Conservation (phyloP, 2,113 vertebrate species). For the Epinephelus moara region DNA sequence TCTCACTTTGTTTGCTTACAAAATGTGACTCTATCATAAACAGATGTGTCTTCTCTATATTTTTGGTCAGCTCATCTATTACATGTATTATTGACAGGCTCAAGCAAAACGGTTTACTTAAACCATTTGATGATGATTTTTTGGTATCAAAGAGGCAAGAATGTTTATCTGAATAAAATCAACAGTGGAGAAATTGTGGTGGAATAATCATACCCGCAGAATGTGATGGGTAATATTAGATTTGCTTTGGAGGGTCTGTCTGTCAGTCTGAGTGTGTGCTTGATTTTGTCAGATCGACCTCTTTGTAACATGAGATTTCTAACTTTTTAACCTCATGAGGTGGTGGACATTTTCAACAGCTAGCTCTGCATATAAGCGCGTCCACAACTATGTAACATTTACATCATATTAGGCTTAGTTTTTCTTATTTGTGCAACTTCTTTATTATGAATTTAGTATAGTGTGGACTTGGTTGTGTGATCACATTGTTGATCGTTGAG, state of each 20-base stretch:
- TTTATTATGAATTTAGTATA: not conserved
- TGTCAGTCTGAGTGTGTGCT: not conserved
- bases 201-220: constrained; percentile 13
- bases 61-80: constrained; percentile 34
- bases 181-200: constrained; percentile 23
- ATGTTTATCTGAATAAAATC: constrained; percentile 25
- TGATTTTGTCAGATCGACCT: not conserved
- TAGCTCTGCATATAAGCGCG: not conserved
- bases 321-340: not conserved
- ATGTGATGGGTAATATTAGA: constrained; percentile 15
- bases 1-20: constrained; percentile 63
- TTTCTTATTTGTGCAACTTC: not conserved
- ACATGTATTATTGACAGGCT: constrained; percentile 8
- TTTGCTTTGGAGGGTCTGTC: constrained; percentile 7
- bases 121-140: constrained; percentile 33
- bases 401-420: not conserved
- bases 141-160: constrained; percentile 3
- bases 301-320: not conserved
- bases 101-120: constrained; percentile 20
- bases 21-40: constrained; percentile 56
- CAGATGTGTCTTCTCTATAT: constrained; percentile 49
- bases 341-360: not conserved
- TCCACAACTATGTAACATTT: not conserved
- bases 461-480: not conserved
- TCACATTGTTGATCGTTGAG: not conserved